These are phyloP conservation scores for Paedocypris sp. DNA, from an alignment of 2,113 vertebrate species.

Conservation along the genomic window DNA sequence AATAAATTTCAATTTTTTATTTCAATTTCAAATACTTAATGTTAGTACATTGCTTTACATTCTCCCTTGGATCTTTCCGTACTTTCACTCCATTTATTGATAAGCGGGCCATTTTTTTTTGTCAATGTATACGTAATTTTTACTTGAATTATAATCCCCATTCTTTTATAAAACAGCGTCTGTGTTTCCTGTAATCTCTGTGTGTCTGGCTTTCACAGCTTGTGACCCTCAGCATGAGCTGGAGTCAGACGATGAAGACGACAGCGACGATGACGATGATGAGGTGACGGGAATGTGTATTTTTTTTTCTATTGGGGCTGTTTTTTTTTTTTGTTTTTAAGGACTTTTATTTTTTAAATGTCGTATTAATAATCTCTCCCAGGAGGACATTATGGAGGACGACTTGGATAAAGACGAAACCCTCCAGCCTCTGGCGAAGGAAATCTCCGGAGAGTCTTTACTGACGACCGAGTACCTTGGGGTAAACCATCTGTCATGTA, in stretches of 20 bases:
- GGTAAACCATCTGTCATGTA: slow-evolving; percentile 56
- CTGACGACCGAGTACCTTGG: slow-evolving; percentile 90
- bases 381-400: slow-evolving; percentile 75
- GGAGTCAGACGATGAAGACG: slow-evolving; percentile 87
- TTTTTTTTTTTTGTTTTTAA: background rate
- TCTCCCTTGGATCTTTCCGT: no score
- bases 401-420: slow-evolving; percentile 83
- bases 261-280: slow-evolving; percentile 77
- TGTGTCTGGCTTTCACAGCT: slow-evolving; percentile 47
- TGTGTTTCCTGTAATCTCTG: no score
- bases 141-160: no score
- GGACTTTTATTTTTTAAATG: background rate
- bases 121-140: no score
- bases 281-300: slow-evolving; percentile 61
- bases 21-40: no score
- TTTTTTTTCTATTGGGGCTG: background rate
- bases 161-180: no score
- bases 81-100: no score
- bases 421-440: slow-evolving; percentile 74
- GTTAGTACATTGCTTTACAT: no score
- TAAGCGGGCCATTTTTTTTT: no score
- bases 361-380: slow-evolving; percentile 29
- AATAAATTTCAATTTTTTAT: no score
- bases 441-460: slow-evolving; percentile 83
- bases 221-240: slow-evolving; percentile 61